These are phyloP conservation scores for Taeniopygia guttata DNA, from an alignment of 2,797 vertebrate species.

Conservation along the genomic window DNA sequence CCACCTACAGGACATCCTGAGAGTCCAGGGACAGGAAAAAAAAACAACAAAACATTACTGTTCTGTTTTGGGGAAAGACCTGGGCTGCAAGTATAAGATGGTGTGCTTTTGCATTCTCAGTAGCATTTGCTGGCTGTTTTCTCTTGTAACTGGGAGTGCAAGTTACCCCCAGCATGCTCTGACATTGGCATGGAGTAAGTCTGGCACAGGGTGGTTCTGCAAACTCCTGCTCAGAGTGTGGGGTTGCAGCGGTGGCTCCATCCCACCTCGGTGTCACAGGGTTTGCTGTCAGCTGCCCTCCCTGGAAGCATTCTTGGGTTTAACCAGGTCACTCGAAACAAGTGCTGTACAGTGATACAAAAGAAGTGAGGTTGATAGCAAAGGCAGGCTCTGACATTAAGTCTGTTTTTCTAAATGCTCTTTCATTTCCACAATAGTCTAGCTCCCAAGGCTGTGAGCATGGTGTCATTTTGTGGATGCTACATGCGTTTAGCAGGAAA, in stretches of 20 bases:
- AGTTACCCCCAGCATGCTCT: not conserved
- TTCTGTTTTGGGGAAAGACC: not conserved
- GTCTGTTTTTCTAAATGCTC: not conserved
- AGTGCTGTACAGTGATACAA: not conserved
- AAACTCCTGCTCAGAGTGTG: not conserved
- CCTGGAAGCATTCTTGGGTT: not conserved
- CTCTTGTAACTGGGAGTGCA: not conserved
- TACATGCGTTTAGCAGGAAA: not conserved
- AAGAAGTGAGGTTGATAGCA: not conserved
- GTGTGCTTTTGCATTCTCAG: not conserved
- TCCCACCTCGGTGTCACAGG: not conserved
- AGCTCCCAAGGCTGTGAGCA: not conserved
- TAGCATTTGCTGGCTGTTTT: not conserved
- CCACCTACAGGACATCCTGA: not conserved
- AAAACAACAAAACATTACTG: fast-evolving
- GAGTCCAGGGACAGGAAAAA: not conserved
- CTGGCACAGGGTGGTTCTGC: not conserved
- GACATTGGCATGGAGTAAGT: not conserved
- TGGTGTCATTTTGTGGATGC: not conserved
- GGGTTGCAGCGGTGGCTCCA: fast-evolving
- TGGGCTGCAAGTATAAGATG: not conserved
- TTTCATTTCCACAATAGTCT: not conserved
- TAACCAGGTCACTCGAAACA: not conserved
- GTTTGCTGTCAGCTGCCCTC: not conserved
- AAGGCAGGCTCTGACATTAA: not conserved